Conservation (phyloP, 1,140 invertebrate genomes). For the Matsumurasca onukii region DNA sequence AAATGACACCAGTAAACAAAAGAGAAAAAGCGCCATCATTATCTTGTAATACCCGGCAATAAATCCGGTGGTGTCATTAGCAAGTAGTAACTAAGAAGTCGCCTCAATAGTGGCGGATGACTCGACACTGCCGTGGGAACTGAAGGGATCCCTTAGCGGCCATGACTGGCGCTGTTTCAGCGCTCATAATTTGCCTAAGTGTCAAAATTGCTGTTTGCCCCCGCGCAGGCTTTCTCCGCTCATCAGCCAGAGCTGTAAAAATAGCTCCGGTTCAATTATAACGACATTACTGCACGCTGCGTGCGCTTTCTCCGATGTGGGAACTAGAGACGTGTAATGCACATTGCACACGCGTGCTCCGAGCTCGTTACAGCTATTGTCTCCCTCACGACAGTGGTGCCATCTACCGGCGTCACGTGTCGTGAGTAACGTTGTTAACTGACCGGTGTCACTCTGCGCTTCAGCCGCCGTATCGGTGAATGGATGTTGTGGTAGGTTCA, state of each 20-base stretch:
- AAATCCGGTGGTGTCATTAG: constrained; percentile 2
- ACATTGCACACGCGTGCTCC: too few relatives aligned
- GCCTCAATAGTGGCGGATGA: neutral
- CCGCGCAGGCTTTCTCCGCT: constrained; percentile 23
- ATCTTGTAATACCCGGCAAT: neutral
- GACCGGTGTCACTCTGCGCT: too few relatives aligned
- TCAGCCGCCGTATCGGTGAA: too few relatives aligned
- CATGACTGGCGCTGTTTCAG: constrained; percentile 12
- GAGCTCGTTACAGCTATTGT: too few relatives aligned
- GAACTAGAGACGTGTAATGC: too few relatives aligned
- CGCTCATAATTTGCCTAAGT: constrained; percentile 18
- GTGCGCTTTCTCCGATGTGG: constrained; percentile 14
- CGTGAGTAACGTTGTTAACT: too few relatives aligned
- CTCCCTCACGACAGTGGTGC: too few relatives aligned
- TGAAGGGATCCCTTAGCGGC: neutral
- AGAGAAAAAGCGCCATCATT: neutral
- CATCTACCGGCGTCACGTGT: too few relatives aligned
- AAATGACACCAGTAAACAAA: constrained; percentile 12
- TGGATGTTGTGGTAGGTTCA: too few relatives aligned
- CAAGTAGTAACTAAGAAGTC: constrained; percentile 12
- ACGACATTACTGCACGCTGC: constrained; percentile 20
- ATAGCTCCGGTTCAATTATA: constrained; percentile 26
- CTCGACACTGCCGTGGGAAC: constrained; percentile 1
- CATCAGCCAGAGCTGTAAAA: constrained; percentile 12
- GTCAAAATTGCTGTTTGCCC: constrained; percentile 15